Evolutionary conservation across 2,888 invertebrate species (phyloP), one percentile per base, ranked within the genome.

Genomic region (Tiphia femorata): DNA sequence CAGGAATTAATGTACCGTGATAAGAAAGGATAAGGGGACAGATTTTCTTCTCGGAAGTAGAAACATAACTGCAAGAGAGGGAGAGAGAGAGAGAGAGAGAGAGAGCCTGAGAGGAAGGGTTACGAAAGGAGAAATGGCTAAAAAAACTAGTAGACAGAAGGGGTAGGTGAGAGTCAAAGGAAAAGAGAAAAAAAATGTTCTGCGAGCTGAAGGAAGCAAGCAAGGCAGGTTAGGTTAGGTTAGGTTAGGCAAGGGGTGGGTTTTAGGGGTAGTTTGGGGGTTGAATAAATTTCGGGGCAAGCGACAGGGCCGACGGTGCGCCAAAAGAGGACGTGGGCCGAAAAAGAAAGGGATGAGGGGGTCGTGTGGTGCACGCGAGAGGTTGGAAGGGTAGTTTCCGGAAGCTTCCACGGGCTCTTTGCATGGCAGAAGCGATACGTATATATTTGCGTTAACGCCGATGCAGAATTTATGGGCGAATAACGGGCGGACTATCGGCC

Each of bases 391-490:
- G 58, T 50, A 49, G 30, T 47, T 29, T 27, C 50, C 20, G 17
- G 29, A n/a, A 25, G 38, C 29, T 49, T 43, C 44, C 19, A 38
- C 53, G 35, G 30, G 33, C 16, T 35, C 58, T 62, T 65, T 57
- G 49, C 47, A 58, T 20, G 43, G 10, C 40, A 37, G 44, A 49
- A 43, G 40, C 53, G 58, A 58, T 61, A 58, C 53, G 62, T 58
- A 58, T 63, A 54, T 41, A 60, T 68, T 65, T 52, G 62, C 53
- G 58, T 65, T 68, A 62, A 67, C 64, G 59, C 60, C 67, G 67
- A 70, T 69, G 69, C 64, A 53, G 62, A 72, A 75, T 77, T 72
- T 76, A 75, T 73, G 69, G 69, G 58, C 57, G 70, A 68, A 76
- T 74, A 75, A 76, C 23, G 71, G 64, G 62, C 61, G 64, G 48